Evolutionary conservation across 2,797 vertebrate species (phyloP).

Genomic region (Halcyon smyrnensis): DNA sequence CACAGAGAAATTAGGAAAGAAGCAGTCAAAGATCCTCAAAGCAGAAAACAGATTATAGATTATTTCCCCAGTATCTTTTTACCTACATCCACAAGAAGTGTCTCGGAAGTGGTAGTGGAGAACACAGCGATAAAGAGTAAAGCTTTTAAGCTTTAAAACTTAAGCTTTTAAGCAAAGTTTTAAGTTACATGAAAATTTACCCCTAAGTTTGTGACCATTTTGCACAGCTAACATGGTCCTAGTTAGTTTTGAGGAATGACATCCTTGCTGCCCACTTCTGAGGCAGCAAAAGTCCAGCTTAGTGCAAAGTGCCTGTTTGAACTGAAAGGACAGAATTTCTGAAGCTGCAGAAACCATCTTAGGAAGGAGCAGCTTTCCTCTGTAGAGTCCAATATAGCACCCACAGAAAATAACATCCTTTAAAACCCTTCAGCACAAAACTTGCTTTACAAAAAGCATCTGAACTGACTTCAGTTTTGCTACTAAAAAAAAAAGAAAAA

Average conservation of each 20-base stretch:
- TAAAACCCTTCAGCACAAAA: not conserved
- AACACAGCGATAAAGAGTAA: not conserved
- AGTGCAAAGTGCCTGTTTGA: not conserved
- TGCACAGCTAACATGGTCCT: not conserved
- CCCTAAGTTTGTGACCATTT: not conserved
- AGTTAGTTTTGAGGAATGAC: not conserved
- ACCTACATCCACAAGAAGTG: not conserved
- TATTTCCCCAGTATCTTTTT: not conserved
- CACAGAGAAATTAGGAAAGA: not conserved
- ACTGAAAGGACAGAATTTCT: not conserved
- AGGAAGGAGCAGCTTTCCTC: slow-evolving; percentile 16
- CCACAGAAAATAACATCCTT: not conserved
- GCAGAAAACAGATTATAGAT: not conserved
- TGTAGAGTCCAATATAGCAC: not conserved
- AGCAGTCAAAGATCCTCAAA: not conserved
- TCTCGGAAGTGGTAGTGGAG: not conserved
- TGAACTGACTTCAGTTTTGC: not conserved
- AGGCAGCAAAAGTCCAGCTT: not conserved
- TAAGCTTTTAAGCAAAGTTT: not conserved
- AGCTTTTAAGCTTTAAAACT: not conserved
- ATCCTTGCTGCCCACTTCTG: not conserved
- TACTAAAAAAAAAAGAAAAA: not conserved
- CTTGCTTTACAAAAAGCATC: not conserved
- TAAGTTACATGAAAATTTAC: not conserved
- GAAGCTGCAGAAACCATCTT: not conserved